phyloP scores from a whole-genome alignment of 1,140 invertebrate species.

The Cyphomyrmex costatus region DNA sequence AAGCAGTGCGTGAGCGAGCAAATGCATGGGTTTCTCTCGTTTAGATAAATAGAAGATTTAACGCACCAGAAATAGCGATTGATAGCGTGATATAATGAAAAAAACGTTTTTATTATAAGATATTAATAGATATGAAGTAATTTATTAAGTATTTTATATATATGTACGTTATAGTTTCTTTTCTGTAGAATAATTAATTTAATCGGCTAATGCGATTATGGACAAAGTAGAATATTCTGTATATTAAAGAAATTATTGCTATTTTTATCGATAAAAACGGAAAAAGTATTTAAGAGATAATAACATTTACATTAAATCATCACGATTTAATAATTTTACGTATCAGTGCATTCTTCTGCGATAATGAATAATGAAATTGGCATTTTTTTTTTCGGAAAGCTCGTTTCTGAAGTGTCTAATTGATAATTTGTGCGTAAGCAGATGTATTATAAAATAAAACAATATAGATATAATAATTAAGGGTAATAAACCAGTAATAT shows the following conservation, averaged over 20 bases:
- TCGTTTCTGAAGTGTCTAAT: constrained; percentile 7
- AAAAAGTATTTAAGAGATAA: neutral
- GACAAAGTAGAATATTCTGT: neutral
- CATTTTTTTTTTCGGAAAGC: neutral
- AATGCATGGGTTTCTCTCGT: neutral
- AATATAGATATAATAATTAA: too few relatives aligned
- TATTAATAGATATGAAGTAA: too few relatives aligned
- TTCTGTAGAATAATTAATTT: neutral
- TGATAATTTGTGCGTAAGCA: constrained; percentile 18
- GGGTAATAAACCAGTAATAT: too few relatives aligned
- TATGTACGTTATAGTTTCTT: neutral
- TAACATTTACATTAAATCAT: constrained; percentile 9
- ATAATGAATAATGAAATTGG: constrained; percentile 28
- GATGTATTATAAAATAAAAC: too few relatives aligned
- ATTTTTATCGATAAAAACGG: neutral
- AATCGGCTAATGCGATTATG: neutral
- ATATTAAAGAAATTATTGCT: neutral
- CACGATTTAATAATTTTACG: constrained; percentile 6
- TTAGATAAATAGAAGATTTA: constrained; percentile 3
- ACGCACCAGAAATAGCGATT: neutral
- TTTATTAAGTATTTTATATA: neutral
- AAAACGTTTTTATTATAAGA: neutral
- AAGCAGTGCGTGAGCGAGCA: neutral
- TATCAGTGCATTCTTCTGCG: neutral
- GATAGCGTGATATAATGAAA: neutral